These are phyloP conservation scores for Crepidodera aurea DNA, from an alignment of 2,888 invertebrate species.

Conservation along the genomic window DNA sequence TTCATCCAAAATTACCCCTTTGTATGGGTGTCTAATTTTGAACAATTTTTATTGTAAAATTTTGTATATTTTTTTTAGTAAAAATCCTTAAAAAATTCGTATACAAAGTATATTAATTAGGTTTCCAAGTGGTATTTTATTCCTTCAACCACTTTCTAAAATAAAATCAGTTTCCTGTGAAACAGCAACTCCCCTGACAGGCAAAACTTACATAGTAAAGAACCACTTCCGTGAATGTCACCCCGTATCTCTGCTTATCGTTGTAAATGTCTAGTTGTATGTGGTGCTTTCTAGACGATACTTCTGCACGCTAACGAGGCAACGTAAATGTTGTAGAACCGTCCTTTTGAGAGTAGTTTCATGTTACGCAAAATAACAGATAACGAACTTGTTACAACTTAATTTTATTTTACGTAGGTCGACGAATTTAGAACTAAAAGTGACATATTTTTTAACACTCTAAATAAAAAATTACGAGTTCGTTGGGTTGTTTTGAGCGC, in stretches of 20 bases:
- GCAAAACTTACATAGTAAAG: background rate
- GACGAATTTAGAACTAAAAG: no score
- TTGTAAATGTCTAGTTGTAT: constrained; percentile 22
- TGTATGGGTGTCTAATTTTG: no score
- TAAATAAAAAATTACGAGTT: no score
- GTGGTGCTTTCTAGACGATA: constrained; percentile 19
- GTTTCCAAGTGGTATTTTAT: no score
- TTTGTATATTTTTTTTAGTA: no score
- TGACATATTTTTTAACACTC: no score
- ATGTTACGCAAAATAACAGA: constrained; percentile 25
- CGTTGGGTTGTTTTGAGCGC: no score
- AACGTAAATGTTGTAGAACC: constrained; percentile 23
- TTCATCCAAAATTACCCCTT: no score
- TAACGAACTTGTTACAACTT: constrained; percentile 23
- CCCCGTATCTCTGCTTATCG: constrained; percentile 22
- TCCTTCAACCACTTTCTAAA: background rate
- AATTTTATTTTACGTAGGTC: no score
- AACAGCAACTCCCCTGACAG: background rate
- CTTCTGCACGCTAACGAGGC: constrained; percentile 19
- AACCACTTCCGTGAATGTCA: constrained; percentile 16
- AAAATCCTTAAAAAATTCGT: no score
- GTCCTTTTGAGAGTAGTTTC: constrained; percentile 22
- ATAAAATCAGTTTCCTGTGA: background rate
- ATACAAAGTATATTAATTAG: no score
- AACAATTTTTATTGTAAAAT: no score